Evolutionary conservation across 2,113 vertebrate genomes (phyloP).

Genomic region (Campylorhamphus procurvoides): DNA sequence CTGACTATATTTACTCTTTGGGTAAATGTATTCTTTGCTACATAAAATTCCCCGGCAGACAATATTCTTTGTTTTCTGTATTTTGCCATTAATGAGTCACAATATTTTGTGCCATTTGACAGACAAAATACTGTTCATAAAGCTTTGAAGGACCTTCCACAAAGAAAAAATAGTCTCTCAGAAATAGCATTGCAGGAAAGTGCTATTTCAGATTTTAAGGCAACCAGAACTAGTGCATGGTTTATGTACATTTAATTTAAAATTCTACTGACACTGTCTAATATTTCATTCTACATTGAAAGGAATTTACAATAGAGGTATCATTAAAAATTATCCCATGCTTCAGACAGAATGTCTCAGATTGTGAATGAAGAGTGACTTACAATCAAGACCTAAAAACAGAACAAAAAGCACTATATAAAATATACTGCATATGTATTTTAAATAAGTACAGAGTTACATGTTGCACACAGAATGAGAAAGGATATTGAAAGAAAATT

Average conservation of each 20-base stretch:
- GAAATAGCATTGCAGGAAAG: background rate
- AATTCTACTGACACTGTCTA: background rate
- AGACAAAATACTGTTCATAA: background rate
- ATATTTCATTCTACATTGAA: background rate
- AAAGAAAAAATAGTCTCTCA: background rate
- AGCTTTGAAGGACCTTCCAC: background rate
- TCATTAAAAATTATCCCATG: background rate
- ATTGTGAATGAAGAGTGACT: background rate
- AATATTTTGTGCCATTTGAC: background rate
- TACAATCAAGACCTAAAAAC: background rate
- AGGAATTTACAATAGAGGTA: background rate
- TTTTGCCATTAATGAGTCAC: slow-evolving; percentile 1
- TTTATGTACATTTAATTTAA: background rate
- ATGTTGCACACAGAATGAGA: background rate
- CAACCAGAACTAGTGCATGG: background rate
- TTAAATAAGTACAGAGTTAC: background rate
- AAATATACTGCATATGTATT: background rate
- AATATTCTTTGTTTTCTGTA: background rate
- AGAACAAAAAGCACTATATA: background rate
- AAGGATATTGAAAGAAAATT: background rate
- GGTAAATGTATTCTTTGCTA: background rate
- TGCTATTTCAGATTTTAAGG: background rate
- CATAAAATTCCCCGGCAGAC: background rate
- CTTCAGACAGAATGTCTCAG: background rate
- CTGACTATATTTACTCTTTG: background rate